Conservation (phyloP, 1,140 invertebrate genomes). For the Paraescarpia echinospica region DNA sequence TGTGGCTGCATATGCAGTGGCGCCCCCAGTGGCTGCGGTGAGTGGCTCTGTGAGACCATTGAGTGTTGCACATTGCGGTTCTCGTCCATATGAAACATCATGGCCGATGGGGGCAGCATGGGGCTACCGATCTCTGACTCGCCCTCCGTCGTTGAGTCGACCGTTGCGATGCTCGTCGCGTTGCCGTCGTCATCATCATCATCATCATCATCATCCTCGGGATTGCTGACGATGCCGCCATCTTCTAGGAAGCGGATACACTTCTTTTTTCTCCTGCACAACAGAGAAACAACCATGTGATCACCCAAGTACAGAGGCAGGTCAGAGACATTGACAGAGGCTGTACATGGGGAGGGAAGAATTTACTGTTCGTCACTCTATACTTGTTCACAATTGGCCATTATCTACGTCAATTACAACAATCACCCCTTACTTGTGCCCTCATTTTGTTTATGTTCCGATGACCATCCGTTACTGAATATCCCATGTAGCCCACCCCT, state of each 20-base stretch:
- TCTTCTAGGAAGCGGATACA: slow-evolving; percentile 91
- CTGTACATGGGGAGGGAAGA: background rate
- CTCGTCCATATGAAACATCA: slow-evolving; percentile 7
- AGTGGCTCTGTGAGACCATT: background rate
- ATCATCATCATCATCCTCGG: slow-evolving; percentile 63
- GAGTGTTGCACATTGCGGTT: slow-evolving; percentile 14
- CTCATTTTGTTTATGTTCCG: too few species aligned
- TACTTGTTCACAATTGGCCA: too few species aligned
- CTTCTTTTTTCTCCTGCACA: slow-evolving; percentile 95
- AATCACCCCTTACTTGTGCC: background rate
- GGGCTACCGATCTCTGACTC: slow-evolving; percentile 9
- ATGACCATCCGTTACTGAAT: too few species aligned
- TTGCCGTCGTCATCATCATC: background rate
- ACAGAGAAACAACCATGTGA: slow-evolving; percentile 11
- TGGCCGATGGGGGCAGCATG: background rate
- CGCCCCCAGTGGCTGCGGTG: background rate
- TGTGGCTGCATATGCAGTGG: background rate
- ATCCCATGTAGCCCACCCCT: too few species aligned
- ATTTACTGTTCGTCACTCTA: background rate
- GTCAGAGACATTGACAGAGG: background rate
- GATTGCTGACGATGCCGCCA: slow-evolving; percentile 77
- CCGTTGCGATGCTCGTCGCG: background rate
- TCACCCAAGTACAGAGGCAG: background rate
- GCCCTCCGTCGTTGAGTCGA: slow-evolving; percentile 14
- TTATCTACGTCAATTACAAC: background rate